Conservation (phyloP, 2,113 vertebrate species). For the Phylloscopus trochiloides region DNA sequence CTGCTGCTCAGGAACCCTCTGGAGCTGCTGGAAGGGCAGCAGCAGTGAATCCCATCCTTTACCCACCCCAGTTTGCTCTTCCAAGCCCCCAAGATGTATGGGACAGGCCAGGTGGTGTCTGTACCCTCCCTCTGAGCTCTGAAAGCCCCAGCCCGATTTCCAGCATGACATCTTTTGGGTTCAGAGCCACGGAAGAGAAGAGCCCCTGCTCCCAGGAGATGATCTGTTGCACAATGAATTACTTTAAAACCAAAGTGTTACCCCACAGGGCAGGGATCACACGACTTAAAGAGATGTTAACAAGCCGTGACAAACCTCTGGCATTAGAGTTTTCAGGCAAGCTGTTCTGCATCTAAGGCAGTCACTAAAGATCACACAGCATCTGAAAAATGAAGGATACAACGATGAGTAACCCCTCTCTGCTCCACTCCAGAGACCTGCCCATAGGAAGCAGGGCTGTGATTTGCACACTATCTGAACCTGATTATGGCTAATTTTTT, state of each 20-base stretch:
- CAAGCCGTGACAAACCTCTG: constrained; percentile 52
- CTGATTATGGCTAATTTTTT: constrained; percentile 52
- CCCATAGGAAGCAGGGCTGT: constrained; percentile 13
- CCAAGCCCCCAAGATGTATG: neutral
- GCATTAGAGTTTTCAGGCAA: constrained; percentile 6
- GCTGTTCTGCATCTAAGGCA: constrained; percentile 59
- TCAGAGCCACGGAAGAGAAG: neutral
- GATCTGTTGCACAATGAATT: constrained; percentile 29
- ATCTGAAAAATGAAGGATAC: constrained; percentile 27
- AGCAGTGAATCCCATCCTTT: neutral
- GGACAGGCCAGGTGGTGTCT: neutral
- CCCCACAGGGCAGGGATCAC: constrained; percentile 48
- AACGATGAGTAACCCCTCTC: constrained; percentile 6
- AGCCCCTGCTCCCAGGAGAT: neutral
- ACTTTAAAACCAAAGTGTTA: neutral
- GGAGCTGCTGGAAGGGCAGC: neutral
- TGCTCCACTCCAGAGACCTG: constrained; percentile 45
- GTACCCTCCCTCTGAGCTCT: neutral
- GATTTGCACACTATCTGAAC: constrained; percentile 61
- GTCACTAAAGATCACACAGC: constrained; percentile 54
- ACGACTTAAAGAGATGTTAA: constrained; percentile 44
- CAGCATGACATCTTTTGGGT: neutral
- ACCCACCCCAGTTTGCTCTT: neutral
- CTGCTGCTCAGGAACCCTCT: neutral
- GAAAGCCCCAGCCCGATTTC: neutral